Evolutionary conservation across 2,797 vertebrate genomes (phyloP), one percentile per base, ranked within the genome.

Genomic region (Catamblyrhynchus diadema): DNA sequence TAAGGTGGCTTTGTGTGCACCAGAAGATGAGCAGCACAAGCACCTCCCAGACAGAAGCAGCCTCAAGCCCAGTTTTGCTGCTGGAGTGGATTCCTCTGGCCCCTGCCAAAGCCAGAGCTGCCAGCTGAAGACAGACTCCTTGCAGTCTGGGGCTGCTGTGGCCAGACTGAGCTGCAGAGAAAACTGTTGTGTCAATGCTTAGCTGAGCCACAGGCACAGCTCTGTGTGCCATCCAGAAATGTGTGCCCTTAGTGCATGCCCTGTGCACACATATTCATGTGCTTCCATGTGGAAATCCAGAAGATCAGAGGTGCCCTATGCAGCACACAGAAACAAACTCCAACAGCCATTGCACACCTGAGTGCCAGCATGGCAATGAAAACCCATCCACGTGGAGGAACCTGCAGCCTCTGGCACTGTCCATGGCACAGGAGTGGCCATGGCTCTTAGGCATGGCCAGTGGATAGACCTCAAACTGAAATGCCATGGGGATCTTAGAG

Each of bases 301-400:
- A 15, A n/a, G 12, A 54, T 28, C 23, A 7, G 5, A 10, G 4
- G 14, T 4, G 39, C 20, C 48, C 30, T 8, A 3, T 6, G 90
- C 62, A 33, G 61, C 48, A 18, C 9, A 12, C 17, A 2, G 42
- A 30, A 75, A 61, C 24, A 25, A 33, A 24, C 19, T 67, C 37
- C 4, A 2, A 6, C 2, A 0, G 2, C 7, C 1, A 2, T 23
- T 0, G 0, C 20, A 8, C 41, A 8, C 33, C 45, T 24, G 51
- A 30, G 37, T 41, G 41, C 48, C 75, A 9, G 7, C 19, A 0
- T 17, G 3, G 3, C 57, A 10, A 10, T 1, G 6, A 24, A 30
- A 59, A 39, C 25, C 13, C 4, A 2, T 12, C 65, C 5, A 0
- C 0, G 10, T 0, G 3, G 17, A 72, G 27, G 32, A 53, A 44